These are phyloP conservation scores for Bujurquina vittata DNA, from an alignment of 2,113 vertebrate genomes.

Conservation along the genomic window DNA sequence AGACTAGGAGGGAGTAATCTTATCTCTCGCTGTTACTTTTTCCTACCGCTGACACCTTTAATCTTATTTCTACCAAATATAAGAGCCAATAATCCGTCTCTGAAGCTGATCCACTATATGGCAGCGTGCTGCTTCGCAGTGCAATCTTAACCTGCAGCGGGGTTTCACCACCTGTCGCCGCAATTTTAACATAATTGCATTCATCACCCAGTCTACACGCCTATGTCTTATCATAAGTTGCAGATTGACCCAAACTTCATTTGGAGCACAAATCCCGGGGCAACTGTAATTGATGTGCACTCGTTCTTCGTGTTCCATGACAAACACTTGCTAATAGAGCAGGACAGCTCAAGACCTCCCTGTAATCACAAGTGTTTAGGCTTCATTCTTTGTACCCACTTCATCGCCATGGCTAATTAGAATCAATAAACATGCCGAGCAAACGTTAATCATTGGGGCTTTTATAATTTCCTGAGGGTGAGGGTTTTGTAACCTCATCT, in stretches of 20 bases:
- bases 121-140: background rate
- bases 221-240: constrained; percentile 30
- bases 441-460: constrained; percentile 54
- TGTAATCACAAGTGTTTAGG: constrained; percentile 60
- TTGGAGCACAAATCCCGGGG: constrained; percentile 25
- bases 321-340: constrained; percentile 47
- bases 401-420: constrained; percentile 62
- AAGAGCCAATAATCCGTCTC: constrained; percentile 18
- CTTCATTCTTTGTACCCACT: constrained; percentile 20
- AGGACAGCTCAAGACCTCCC: constrained; percentile 48
- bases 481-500: background rate
- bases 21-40: constrained; percentile 9
- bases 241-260: constrained; percentile 27
- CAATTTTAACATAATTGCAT: constrained; percentile 43
- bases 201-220: constrained; percentile 45
- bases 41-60: background rate
- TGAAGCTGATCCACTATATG: background rate
- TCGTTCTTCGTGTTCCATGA: constrained; percentile 53
- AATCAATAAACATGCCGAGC: constrained; percentile 63
- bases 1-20: background rate
- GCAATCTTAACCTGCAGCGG: constrained; percentile 5
- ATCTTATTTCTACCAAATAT: background rate
- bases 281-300: constrained; percentile 42
- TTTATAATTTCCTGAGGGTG: constrained; percentile 10
- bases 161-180: constrained; percentile 4